Percentiles rank a stretch among this genome's conserved stretches.
Conservation (phyloP, 1,140 invertebrate genomes). For the Scaptomyza hsui region DNA sequence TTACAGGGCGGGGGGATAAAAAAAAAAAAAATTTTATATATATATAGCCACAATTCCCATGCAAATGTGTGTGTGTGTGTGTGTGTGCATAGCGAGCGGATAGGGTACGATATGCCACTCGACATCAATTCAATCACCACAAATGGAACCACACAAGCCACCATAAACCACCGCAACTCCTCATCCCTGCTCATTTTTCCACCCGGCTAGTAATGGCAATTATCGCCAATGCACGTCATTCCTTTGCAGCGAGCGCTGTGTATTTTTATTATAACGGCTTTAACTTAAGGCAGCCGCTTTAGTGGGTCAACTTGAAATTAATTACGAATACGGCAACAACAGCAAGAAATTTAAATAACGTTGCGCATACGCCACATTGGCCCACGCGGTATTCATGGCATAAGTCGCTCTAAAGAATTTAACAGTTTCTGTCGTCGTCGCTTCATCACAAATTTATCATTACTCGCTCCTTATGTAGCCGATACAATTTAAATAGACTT, state of each 20-base stretch:
- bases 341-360: not conserved
- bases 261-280: conserved; percentile 65
- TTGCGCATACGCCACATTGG: conserved; percentile 29
- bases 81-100: conserved; percentile 13
- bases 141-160: not conserved
- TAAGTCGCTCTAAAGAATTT: conserved; percentile 38
- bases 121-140: conserved; percentile 22
- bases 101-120: not conserved
- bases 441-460: conserved; percentile 41
- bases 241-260: conserved; percentile 33
- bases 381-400: conserved; percentile 16
- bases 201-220: conserved; percentile 63
- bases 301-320: conserved; percentile 79
- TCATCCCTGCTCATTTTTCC: not conserved
- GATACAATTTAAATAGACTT: not conserved
- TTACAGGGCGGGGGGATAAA: not conserved
- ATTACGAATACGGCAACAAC: conserved; percentile 50
- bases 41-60: conserved; percentile 42
- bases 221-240: conserved; percentile 76
- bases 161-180: no score
- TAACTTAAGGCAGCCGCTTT: conserved; percentile 57
- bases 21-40: no score
- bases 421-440: conserved; percentile 21
- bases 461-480: not conserved
- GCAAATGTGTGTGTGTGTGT: no score